phyloP scores from a whole-genome alignment of 2,888 invertebrate species.

The Heliconius aoede region DNA sequence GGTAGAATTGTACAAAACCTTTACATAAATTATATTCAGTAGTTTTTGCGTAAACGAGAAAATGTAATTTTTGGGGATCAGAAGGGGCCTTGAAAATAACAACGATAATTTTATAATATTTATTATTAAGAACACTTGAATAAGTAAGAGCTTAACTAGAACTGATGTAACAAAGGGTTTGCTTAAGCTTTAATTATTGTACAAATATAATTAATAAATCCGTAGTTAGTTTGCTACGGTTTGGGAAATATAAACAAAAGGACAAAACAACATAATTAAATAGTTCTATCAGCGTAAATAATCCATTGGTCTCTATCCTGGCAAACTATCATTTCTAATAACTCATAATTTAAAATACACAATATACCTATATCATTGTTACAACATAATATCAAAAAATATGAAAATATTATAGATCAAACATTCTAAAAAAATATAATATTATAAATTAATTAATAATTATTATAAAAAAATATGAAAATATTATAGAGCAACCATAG shows the following conservation, averaged over 20 bases:
- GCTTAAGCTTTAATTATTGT: neutral
- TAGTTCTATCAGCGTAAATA: neutral
- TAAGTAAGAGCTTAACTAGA: neutral
- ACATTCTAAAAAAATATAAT: neutral
- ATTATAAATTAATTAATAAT: too few relatives aligned
- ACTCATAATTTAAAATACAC: neutral
- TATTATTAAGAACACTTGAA: neutral
- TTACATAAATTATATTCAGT: neutral
- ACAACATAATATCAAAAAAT: neutral
- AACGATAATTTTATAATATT: neutral
- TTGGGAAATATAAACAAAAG: neutral
- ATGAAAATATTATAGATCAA: too few relatives aligned
- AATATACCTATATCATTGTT: too few relatives aligned
- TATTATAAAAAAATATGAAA: neutral
- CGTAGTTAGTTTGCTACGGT: neutral
- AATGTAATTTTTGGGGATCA: neutral
- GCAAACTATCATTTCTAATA: neutral
- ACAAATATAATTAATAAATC: neutral
- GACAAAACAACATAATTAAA: neutral
- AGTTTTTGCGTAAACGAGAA: neutral
- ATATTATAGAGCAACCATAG: too few relatives aligned
- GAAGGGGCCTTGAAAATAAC: neutral
- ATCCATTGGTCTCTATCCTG: neutral
- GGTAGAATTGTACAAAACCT: neutral
- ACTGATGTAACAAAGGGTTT: neutral